These are phyloP conservation scores for Drosophila nigritarsus DNA, from an alignment of 2,888 invertebrate genomes.

Conservation along the genomic window DNA sequence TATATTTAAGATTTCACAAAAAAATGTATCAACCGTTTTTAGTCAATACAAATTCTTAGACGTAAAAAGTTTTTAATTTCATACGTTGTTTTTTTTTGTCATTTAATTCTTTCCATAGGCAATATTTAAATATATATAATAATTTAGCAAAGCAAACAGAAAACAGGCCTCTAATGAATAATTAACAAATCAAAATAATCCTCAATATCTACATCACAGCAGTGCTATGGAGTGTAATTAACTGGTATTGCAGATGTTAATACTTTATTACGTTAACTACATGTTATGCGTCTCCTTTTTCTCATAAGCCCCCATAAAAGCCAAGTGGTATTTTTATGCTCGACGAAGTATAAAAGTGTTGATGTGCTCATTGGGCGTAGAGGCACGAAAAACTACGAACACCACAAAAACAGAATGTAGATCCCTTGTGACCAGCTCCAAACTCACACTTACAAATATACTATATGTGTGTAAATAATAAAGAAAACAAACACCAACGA, in stretches of 20 bases:
- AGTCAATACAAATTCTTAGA: not conserved
- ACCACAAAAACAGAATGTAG: not conserved
- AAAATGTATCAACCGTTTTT: not conserved
- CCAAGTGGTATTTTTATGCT: slow-evolving; percentile 59
- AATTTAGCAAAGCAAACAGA: not conserved
- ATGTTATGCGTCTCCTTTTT: slow-evolving; percentile 1
- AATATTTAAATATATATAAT: not conserved
- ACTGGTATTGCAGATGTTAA: not conserved
- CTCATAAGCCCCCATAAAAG: slow-evolving; percentile 2
- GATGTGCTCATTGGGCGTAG: slow-evolving; percentile 7
- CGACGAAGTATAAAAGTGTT: slow-evolving; percentile 67
- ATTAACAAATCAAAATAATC: not conserved
- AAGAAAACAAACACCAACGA: not conserved
- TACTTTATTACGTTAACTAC: not conserved
- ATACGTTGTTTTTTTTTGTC: not conserved
- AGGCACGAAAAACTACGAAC: slow-evolving; percentile 16
- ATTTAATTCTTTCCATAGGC: not conserved
- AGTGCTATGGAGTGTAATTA: not conserved
- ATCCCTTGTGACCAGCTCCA: not conserved
- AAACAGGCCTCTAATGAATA: not conserved
- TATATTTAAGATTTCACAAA: not conserved
- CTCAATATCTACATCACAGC: not conserved
- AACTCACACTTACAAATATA: not conserved
- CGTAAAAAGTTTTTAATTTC: too few relatives aligned
- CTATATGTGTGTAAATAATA: not conserved